Base-by-base conservation (phyloP, 2,113 vertebrate genomes). In the Puntigrus tetrazona region DNA sequence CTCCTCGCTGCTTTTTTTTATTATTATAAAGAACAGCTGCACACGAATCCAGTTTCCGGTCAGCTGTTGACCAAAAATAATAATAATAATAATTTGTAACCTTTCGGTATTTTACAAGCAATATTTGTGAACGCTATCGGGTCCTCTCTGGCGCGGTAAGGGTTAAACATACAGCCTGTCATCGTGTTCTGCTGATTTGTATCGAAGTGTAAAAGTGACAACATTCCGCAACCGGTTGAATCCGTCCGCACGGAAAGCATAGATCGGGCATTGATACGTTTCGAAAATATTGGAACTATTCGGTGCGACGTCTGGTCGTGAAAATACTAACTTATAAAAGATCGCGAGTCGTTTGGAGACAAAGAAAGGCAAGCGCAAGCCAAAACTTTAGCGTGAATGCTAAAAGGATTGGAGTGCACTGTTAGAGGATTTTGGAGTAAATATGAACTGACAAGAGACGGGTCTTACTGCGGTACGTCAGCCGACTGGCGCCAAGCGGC, bases 361-460 rank as follows among this genome's bases (percentile, higher is more conserved):
- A 27, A 52, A 69, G 61, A 70, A n/a, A 52, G 3, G 9, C 41
- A 80, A 65, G 59, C 25, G 43, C 59, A 45, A 70, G 63, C 34
- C 47, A 69, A 20, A 82, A 88, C 84, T 83, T 89, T 88, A 89
- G 91, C 91, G 89, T 86, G 87, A 81, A 83, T 50, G 79, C 81
- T 81, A 87, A 67, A 89, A 89, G 89, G 87, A 79, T 88, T 81
- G 91, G 87, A 87, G 90, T 88, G 91, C 89, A 79, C 92, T 92
- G 94, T 91, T 92, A 91, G 90, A 89, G 88, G 89, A 94, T 94
- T 94, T 92, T 91, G 91, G 91, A 94, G 89, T 93, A 95, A 96
- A 97, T 97, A 92, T 90, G 92, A 97, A 96, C 95, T 96, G 96
- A 97, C 96, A 96, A 93, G 94, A 94, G 96, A 94, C 94, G 94